Evolutionary conservation across 1,140 invertebrate genomes (phyloP).

Genomic region (Episyrphus balteatus): DNA sequence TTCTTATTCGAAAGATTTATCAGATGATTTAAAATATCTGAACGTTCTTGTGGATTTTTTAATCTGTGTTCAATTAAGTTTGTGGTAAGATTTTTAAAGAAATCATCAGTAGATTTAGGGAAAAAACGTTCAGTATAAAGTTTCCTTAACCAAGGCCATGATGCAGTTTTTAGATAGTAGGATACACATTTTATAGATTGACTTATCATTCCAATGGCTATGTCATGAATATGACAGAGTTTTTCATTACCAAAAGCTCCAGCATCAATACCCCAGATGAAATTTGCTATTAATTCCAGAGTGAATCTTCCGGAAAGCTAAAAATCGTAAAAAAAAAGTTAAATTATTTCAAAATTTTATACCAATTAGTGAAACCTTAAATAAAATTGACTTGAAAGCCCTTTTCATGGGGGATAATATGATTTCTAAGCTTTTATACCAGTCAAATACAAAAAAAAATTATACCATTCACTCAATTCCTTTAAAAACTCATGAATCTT

Average conservation of each 20-base stretch:
- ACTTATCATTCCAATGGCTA: constrained; percentile 3
- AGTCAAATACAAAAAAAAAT: too few relatives aligned
- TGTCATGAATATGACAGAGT: constrained; percentile 4
- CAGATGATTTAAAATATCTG: constrained; percentile 6
- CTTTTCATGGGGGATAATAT: too few relatives aligned
- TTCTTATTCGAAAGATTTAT: constrained; percentile 7
- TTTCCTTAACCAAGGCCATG: constrained; percentile 7
- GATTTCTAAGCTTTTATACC: too few relatives aligned
- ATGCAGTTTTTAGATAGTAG: constrained; percentile 6
- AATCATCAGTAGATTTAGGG: constrained; percentile 1
- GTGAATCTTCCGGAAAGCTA: constrained; percentile 8
- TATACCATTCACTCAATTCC: too few relatives aligned
- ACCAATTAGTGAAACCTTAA: too few relatives aligned
- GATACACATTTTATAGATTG: constrained; percentile 5
- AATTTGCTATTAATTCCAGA: constrained; percentile 1
- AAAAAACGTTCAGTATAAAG: constrained; percentile 6
- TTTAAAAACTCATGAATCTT: too few relatives aligned
- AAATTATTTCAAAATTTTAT: too few relatives aligned
- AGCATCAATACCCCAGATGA: constrained; percentile 8
- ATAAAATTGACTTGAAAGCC: too few relatives aligned
- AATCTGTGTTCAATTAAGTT: neutral
- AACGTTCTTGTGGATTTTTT: neutral
- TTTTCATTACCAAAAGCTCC: neutral
- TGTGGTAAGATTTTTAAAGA: constrained; percentile 3
- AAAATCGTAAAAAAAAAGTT: too few relatives aligned